Evolutionary conservation across 1,140 invertebrate genomes (phyloP).

Genomic region (Telenomus remus): DNA sequence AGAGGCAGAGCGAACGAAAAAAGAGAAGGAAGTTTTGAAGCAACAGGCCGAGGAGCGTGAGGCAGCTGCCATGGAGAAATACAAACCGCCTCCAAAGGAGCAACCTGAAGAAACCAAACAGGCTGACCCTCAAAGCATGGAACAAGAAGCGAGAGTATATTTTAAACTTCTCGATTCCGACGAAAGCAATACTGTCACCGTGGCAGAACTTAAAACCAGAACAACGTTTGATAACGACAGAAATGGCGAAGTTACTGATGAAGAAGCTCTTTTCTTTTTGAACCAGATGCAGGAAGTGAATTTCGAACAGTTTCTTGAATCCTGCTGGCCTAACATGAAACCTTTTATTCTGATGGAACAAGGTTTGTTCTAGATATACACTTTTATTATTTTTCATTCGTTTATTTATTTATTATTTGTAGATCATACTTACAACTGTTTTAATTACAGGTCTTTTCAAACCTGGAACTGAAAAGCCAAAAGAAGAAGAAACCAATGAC

Average conservation of each 20-base stretch:
- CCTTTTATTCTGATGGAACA: conserved; percentile 85
- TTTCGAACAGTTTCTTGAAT: conserved; percentile 82
- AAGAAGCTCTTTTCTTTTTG: conserved; percentile 90
- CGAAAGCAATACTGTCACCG: conserved; percentile 83
- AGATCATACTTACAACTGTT: not conserved
- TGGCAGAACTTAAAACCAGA: conserved; percentile 86
- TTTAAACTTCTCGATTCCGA: conserved; percentile 88
- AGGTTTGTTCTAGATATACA: conserved; percentile 66
- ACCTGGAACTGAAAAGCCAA: conserved; percentile 64
- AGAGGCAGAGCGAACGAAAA: conserved; percentile 82
- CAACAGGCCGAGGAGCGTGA: conserved; percentile 84
- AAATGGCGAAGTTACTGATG: conserved; percentile 89
- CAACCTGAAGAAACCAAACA: conserved; percentile 71
- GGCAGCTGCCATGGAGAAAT: conserved; percentile 84
- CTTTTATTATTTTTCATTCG: conserved; percentile 27
- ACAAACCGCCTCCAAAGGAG: conserved; percentile 82
- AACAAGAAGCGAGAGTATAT: conserved; percentile 80
- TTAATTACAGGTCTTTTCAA: conserved; percentile 75
- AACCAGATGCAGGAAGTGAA: conserved; percentile 82
- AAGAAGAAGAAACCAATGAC: conserved; percentile 58
- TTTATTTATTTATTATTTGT: not conserved
- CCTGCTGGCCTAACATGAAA: conserved; percentile 86
- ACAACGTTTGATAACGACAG: conserved; percentile 90
- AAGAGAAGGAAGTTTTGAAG: conserved; percentile 85
- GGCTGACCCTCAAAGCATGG: conserved; percentile 77